These are phyloP conservation scores for Semaprochilodus insignis DNA, from an alignment of 2,797 vertebrate genomes.

Conservation along the genomic window DNA sequence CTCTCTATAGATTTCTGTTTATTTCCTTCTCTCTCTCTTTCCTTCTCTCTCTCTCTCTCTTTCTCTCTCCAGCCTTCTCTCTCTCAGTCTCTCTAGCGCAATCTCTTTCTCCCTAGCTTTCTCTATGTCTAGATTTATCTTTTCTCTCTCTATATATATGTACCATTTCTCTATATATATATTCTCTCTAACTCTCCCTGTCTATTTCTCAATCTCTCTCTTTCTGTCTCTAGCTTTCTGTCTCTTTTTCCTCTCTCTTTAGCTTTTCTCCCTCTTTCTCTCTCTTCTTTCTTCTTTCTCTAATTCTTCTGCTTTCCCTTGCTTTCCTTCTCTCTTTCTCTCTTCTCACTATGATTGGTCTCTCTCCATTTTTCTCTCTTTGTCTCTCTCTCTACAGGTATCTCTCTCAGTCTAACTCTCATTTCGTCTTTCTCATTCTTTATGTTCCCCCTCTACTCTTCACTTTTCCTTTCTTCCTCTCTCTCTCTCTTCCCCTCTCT, in stretches of 20 bases:
- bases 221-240: not conserved
- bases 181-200: not conserved
- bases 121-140: too few relatives aligned
- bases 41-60: too few relatives aligned
- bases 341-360: too few relatives aligned
- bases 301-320: not conserved
- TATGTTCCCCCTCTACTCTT: not conserved
- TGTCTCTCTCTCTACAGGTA: not conserved
- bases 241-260: not conserved
- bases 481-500: not conserved
- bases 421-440: not conserved
- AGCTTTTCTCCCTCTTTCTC: not conserved
- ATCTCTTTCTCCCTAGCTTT: too few relatives aligned
- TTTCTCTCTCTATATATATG: too few relatives aligned
- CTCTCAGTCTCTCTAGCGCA: too few relatives aligned
- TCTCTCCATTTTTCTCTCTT: not conserved
- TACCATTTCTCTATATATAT: not conserved
- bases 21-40: too few relatives aligned
- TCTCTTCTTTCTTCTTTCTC: not conserved
- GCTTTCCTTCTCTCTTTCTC: not conserved
- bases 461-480: not conserved
- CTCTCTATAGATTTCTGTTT: too few relatives aligned
- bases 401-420: not conserved
- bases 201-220: too few relatives aligned
- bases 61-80: too few relatives aligned